A percentile compares a stretch with the other conserved stretches of the same genome.
Conservation (phyloP, 2,797 vertebrate genomes). For the Clarias pachynema region DNA sequence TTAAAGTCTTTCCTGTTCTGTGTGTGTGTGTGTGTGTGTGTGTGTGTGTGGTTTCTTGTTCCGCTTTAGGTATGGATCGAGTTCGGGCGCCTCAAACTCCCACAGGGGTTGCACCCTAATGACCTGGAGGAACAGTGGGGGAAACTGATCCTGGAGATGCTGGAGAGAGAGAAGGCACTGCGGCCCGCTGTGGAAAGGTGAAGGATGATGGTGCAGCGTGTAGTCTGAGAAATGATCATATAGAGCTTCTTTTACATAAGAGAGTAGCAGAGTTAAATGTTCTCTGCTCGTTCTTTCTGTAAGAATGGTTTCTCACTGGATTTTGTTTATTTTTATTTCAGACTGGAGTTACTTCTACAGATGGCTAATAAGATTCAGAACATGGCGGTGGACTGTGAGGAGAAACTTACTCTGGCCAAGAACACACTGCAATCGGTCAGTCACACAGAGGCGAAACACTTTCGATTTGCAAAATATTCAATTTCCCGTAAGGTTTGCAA, state of each 20-base stretch:
- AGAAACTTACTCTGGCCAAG: conserved; percentile 93
- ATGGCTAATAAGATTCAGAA: conserved; percentile 98
- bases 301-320: conserved; percentile 28
- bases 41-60: conserved; percentile 28
- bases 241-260: neutral
- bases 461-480: neutral
- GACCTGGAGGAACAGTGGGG: conserved; percentile 97
- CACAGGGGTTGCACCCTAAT: conserved; percentile 92
- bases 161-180: conserved; percentile 93
- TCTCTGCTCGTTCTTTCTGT: neutral
- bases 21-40: neutral
- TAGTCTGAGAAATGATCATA: neutral
- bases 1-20: neutral
- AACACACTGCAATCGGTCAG: conserved; percentile 96
- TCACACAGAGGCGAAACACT: conserved; percentile 27
- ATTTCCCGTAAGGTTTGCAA: neutral
- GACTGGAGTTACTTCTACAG: conserved; percentile 91
- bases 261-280: neutral
- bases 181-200: conserved; percentile 93
- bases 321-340: conserved; percentile 61
- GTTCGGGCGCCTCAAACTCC: conserved; percentile 93
- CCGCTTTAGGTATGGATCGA: conserved; percentile 89
- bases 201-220: neutral
- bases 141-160: conserved; percentile 97
- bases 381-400: conserved; percentile 92